Percentiles rank a stretch among this genome's conserved stretches.
phyloP scores from a whole-genome alignment of 2,888 invertebrate species.

The Nephrotoma appendiculata region DNA sequence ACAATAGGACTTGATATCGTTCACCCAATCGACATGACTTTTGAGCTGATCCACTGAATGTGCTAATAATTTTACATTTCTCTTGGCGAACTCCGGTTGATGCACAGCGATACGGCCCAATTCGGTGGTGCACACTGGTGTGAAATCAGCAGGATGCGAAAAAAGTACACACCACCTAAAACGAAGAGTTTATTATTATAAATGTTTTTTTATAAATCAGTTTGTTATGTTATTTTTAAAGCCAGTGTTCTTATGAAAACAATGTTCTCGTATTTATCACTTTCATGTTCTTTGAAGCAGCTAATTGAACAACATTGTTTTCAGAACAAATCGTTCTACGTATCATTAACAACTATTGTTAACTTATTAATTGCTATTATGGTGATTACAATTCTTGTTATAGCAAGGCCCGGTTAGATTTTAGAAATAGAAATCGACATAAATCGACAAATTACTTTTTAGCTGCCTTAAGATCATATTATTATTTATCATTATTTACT shows the following conservation, averaged over 20 bases:
- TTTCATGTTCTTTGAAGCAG: no score
- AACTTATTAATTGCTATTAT: no score
- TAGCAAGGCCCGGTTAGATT: no score
- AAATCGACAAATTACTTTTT: no score
- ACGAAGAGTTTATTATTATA: slow-evolving; percentile 13
- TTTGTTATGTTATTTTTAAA: neutral
- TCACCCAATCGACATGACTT: slow-evolving; percentile 63
- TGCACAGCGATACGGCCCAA: slow-evolving; percentile 60
- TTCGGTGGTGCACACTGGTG: slow-evolving; percentile 83
- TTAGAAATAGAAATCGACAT: no score
- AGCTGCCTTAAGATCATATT: no score
- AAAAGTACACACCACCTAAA: slow-evolving; percentile 73
- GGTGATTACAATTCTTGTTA: no score
- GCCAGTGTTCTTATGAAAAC: neutral
- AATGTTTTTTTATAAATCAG: neutral
- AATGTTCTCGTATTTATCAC: no score
- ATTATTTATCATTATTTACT: no score
- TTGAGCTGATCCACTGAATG: slow-evolving; percentile 64
- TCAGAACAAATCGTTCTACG: no score
- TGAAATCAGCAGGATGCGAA: slow-evolving; percentile 80
- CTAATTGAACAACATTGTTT: no score
- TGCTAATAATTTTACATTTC: slow-evolving; percentile 61
- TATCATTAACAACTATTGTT: no score
- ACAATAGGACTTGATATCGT: slow-evolving; percentile 58
- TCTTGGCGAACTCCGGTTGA: slow-evolving; percentile 48